Evolutionary conservation across 2,797 vertebrate genomes (phyloP).

Genomic region (Typhlichthys subterraneus): DNA sequence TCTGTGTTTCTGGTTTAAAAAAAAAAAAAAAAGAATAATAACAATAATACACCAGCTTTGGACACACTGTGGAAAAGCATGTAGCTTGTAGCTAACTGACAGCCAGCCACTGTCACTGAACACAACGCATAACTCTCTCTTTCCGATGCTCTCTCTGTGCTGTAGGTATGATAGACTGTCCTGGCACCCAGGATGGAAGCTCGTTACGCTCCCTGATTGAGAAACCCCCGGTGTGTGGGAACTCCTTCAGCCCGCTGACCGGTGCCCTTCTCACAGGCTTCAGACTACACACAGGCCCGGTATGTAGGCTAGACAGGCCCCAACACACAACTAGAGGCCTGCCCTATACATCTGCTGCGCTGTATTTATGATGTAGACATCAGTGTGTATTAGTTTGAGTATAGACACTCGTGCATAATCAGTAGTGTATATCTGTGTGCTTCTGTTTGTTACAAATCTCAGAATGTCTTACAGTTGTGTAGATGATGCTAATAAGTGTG

Average conservation of each 20-base stretch:
- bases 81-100: no score
- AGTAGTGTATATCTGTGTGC: neutral
- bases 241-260: conserved; percentile 93
- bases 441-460: no score
- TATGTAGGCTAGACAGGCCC: conserved; percentile 52
- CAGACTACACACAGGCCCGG: conserved; percentile 94
- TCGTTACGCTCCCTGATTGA: conserved; percentile 94
- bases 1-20: no score
- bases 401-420: conserved; percentile 5
- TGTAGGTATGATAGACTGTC: conserved; percentile 94
- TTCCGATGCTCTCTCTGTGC: neutral
- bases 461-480: neutral
- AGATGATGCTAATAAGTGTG: neutral
- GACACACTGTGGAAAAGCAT: no score
- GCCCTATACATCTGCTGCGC: neutral
- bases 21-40: no score
- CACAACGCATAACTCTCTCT: neutral
- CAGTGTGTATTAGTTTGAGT: neutral
- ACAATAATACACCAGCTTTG: no score
- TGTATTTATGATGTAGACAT: neutral
- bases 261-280: conserved; percentile 94
- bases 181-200: conserved; percentile 93
- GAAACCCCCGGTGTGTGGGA: conserved; percentile 94
- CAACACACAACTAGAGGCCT: neutral
- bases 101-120: neutral